phyloP scores from a whole-genome alignment of 2,888 invertebrate genomes.

The Oxyscelio sp. region DNA sequence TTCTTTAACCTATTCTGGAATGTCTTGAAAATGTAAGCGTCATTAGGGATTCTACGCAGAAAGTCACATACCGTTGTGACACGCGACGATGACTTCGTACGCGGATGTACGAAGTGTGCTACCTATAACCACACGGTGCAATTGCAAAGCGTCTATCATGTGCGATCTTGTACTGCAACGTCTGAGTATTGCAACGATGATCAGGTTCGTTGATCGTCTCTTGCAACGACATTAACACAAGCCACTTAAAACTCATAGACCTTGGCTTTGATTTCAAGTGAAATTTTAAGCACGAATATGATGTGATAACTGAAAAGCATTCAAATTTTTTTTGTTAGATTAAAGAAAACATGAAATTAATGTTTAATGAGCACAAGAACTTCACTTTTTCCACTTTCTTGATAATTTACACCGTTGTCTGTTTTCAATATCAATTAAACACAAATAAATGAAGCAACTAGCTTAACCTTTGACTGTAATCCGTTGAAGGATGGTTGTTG shows the following conservation, averaged over 20 bases:
- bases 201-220: conserved; percentile 37
- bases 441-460: too few species aligned
- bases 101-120: conserved; percentile 45
- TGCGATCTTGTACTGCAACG: conserved; percentile 21
- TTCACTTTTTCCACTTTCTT: too few species aligned
- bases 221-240: conserved; percentile 28
- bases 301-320: too few species aligned
- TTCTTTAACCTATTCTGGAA: conserved; percentile 5
- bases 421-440: too few species aligned
- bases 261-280: too few species aligned
- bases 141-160: conserved; percentile 35
- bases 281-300: too few species aligned
- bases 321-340: too few species aligned
- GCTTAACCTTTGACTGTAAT: too few species aligned
- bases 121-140: conserved; percentile 46
- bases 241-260: conserved; percentile 23
- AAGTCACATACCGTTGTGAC: conserved; percentile 51
- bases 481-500: too few species aligned
- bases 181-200: conserved; percentile 34
- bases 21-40: conserved; percentile 37
- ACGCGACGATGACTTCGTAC: conserved; percentile 60
- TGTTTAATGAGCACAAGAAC: too few species aligned
- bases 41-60: conserved; percentile 44
- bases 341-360: too few species aligned
- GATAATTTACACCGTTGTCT: too few species aligned